phyloP scores from a whole-genome alignment of 2,113 vertebrate genomes.

The Morone chrysops region DNA sequence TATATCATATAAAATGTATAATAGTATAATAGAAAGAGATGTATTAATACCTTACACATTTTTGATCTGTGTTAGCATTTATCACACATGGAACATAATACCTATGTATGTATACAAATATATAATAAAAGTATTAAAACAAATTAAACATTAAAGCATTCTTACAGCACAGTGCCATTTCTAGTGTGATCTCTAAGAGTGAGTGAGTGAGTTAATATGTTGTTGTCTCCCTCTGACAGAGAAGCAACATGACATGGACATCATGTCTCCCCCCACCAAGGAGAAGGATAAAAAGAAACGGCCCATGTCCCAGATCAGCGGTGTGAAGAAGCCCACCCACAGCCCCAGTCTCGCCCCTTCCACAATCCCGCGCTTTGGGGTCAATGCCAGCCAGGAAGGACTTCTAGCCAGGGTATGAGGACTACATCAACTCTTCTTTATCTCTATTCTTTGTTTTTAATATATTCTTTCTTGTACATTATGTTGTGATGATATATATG shows the following conservation, averaged over 20 bases:
- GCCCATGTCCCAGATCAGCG: conserved; percentile 92
- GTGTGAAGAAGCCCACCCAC: conserved; percentile 86
- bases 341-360: conserved; percentile 81
- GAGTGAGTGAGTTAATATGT: not conserved
- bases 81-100: not conserved
- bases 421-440: not conserved
- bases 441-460: not conserved
- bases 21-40: not conserved
- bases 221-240: conserved; percentile 80
- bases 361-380: conserved; percentile 90
- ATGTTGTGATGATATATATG: not conserved
- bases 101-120: not conserved
- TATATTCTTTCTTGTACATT: no score
- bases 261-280: conserved; percentile 83
- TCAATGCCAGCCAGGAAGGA: conserved; percentile 87
- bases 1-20: not conserved
- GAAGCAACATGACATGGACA: conserved; percentile 94
- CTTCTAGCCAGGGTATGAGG: conserved; percentile 87
- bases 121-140: not conserved
- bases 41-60: not conserved
- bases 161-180: not conserved
- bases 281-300: conserved; percentile 88
- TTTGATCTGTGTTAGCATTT: not conserved
- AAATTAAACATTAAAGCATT: not conserved
- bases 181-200: no score